Conservation (phyloP, 2,797 vertebrate genomes). For the Lagocephalus sceleratus region DNA sequence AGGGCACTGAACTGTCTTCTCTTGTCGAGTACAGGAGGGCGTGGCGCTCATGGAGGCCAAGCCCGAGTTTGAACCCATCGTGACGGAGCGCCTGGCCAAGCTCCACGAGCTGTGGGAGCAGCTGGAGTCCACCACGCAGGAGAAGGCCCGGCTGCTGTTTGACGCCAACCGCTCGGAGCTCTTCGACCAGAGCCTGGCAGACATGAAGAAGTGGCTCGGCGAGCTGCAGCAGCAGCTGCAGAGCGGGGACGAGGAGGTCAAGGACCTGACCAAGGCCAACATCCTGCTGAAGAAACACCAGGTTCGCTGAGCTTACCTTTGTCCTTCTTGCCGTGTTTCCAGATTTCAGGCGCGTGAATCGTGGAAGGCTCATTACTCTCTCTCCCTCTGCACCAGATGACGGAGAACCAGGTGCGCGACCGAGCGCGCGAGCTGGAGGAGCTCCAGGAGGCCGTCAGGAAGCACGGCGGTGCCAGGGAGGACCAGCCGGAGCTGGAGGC, state of each 20-base stretch:
- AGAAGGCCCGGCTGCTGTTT: slow-evolving; percentile 85
- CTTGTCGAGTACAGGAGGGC: slow-evolving; percentile 79
- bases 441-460: slow-evolving; percentile 77
- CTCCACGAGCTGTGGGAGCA: slow-evolving; percentile 84
- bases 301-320: slow-evolving; percentile 61
- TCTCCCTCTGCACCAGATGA: slow-evolving; percentile 71
- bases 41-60: slow-evolving; percentile 83
- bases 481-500: slow-evolving; percentile 74
- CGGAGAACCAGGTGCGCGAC: slow-evolving; percentile 88
- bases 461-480: slow-evolving; percentile 61
- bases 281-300: slow-evolving; percentile 90
- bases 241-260: slow-evolving; percentile 80
- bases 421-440: slow-evolving; percentile 86
- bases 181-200: slow-evolving; percentile 82
- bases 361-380: not conserved
- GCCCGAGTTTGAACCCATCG: slow-evolving; percentile 77
- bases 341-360: not conserved
- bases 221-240: slow-evolving; percentile 85
- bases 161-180: slow-evolving; percentile 89
- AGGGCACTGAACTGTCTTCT: too few species aligned
- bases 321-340: not conserved
- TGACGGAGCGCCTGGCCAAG: slow-evolving; percentile 75
- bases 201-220: slow-evolving; percentile 86
- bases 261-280: slow-evolving; percentile 91
- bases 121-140: slow-evolving; percentile 81